Evolutionary conservation across 2,888 invertebrate genomes (phyloP).

Genomic region (Platycnemis pennipes): DNA sequence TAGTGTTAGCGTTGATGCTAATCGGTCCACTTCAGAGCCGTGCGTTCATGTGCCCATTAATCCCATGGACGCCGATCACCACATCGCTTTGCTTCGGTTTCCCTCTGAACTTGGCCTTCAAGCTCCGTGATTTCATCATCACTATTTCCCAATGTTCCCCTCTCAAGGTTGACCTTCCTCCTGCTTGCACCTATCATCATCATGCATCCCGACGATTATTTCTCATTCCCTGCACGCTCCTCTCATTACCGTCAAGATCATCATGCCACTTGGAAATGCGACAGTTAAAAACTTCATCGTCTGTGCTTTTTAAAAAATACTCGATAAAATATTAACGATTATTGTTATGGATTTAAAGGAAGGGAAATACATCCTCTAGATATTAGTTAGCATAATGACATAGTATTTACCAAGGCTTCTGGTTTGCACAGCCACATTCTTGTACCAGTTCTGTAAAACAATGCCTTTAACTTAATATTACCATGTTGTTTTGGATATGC

Average conservation of each 20-base stretch:
- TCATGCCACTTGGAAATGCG: too few relatives aligned
- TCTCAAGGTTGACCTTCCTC: neutral
- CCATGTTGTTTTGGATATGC: too few relatives aligned
- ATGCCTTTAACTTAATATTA: too few relatives aligned
- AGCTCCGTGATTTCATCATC: neutral
- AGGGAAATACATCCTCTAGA: too few relatives aligned
- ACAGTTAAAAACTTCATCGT: too few relatives aligned
- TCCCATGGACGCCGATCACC: neutral
- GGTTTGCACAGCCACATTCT: too few relatives aligned
- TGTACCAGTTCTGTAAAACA: too few relatives aligned
- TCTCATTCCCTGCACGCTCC: neutral
- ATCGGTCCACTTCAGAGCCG: neutral
- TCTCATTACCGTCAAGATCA: neutral
- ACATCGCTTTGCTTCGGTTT: neutral
- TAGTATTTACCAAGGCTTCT: too few relatives aligned
- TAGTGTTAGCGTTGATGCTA: neutral
- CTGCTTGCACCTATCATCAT: neutral
- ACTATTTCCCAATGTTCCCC: neutral
- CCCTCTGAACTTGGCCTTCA: slow-evolving; percentile 6
- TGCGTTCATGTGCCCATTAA: neutral
- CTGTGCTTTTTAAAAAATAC: too few relatives aligned
- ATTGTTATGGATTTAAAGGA: too few relatives aligned
- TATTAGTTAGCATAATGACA: too few relatives aligned
- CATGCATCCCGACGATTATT: neutral
- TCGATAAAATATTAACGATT: too few relatives aligned